Conservation (phyloP, 2,797 vertebrate genomes). For the Pseudotriccus pelzelni region DNA sequence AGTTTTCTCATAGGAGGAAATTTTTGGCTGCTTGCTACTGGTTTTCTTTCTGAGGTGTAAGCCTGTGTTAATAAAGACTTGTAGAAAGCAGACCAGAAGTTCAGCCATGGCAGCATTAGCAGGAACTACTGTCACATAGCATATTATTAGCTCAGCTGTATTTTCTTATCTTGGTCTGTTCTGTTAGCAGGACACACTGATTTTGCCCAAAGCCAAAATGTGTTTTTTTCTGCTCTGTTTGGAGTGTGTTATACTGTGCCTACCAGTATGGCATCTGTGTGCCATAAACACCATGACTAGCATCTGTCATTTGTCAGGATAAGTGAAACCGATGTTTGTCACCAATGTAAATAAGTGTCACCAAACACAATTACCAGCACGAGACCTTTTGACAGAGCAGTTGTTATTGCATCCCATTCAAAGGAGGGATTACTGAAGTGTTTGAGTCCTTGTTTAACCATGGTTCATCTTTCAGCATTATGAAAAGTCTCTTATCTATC, state of each 20-base stretch:
- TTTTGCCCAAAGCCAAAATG: not conserved
- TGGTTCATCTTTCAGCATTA: not conserved
- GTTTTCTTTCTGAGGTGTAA: not conserved
- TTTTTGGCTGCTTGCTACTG: not conserved
- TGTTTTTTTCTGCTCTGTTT: not conserved
- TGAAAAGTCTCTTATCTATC: not conserved
- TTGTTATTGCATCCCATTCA: not conserved
- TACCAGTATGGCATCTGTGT: not conserved
- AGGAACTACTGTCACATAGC: accelerated
- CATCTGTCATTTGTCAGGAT: not conserved
- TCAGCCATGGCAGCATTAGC: not conserved
- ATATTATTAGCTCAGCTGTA: not conserved
- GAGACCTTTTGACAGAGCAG: not conserved
- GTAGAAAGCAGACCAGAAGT: not conserved
- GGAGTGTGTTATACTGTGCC: not conserved
- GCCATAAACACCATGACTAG: not conserved
- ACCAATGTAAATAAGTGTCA: not conserved
- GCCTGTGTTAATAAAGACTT: not conserved
- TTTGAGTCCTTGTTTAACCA: not conserved
- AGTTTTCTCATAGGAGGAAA: not conserved
- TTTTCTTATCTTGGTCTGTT: not conserved
- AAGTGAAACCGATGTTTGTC: not conserved
- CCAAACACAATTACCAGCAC: not conserved
- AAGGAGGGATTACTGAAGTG: not conserved
- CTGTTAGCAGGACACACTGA: not conserved